Conservation (phyloP, 2,797 vertebrate species). For the Rousettus madagascariensis region DNA sequence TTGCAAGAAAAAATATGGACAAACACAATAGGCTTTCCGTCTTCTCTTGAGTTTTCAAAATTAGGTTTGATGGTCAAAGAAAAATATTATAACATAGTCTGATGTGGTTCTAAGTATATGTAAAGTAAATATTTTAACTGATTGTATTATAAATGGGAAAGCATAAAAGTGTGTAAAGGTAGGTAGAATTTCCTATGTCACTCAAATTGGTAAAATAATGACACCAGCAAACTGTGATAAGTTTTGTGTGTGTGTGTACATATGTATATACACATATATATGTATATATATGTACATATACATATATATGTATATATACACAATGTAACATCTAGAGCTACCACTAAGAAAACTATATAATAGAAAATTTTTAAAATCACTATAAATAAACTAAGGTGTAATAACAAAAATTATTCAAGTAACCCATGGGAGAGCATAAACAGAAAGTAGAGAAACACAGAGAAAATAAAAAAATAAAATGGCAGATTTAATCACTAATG, state of each 20-base stretch:
- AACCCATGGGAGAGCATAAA: neutral
- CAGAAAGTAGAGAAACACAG: neutral
- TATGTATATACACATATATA: no score
- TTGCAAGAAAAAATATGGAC: neutral
- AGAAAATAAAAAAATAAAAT: neutral
- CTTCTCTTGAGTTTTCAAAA: neutral
- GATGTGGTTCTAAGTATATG: neutral
- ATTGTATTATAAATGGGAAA: neutral
- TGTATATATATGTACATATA: no score
- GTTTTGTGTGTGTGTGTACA: no score
- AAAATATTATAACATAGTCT: neutral
- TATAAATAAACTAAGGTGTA: neutral
- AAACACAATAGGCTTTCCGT: neutral
- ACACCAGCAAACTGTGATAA: neutral
- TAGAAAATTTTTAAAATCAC: neutral
- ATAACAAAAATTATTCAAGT: neutral
- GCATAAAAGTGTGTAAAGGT: neutral
- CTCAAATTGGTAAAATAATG: neutral
- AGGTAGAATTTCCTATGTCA: neutral
- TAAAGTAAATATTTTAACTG: neutral
- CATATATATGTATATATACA: no score
- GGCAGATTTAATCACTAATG: neutral
- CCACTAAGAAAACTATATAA: neutral
- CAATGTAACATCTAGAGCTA: neutral
- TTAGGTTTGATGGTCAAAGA: neutral